Evolutionary conservation across 2,113 vertebrate genomes (phyloP).

Genomic region (Nanorana parkeri): DNA sequence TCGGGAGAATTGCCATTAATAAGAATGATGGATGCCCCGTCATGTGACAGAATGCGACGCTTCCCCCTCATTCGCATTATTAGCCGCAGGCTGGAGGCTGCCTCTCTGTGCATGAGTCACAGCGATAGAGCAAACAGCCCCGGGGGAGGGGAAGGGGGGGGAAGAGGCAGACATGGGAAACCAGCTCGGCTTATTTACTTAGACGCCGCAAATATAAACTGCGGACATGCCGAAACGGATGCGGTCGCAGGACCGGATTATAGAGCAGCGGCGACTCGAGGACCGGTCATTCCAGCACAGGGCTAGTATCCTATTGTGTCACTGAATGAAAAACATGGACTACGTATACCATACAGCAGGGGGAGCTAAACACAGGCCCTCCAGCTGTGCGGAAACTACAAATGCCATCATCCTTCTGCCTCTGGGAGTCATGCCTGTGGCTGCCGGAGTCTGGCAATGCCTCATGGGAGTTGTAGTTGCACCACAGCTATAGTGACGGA

Average conservation of each 20-base stretch:
- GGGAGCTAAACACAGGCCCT: no score
- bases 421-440: no score
- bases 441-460: no score
- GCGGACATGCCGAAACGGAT: neutral
- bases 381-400: no score
- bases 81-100: neutral
- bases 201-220: slow-evolving; percentile 19
- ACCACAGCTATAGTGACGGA: no score
- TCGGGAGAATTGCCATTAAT: slow-evolving; percentile 3
- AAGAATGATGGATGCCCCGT: neutral
- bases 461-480: no score
- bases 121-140: slow-evolving; percentile 19
- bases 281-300: neutral
- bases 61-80: neutral
- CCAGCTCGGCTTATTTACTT: slow-evolving; percentile 9
- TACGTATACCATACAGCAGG: no score
- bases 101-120: slow-evolving; percentile 16
- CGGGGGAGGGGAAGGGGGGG: neutral
- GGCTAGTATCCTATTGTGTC: no score
- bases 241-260: neutral
- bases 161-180: slow-evolving; percentile 29
- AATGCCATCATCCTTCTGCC: no score
- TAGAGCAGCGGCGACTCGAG: no score
- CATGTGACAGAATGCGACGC: slow-evolving; percentile 13
- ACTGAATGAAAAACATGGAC: no score